A percentile compares a stretch with the other conserved stretches of the same genome.
Conservation (phyloP, 2,888 invertebrate genomes). For the Nebria brevicollis region DNA sequence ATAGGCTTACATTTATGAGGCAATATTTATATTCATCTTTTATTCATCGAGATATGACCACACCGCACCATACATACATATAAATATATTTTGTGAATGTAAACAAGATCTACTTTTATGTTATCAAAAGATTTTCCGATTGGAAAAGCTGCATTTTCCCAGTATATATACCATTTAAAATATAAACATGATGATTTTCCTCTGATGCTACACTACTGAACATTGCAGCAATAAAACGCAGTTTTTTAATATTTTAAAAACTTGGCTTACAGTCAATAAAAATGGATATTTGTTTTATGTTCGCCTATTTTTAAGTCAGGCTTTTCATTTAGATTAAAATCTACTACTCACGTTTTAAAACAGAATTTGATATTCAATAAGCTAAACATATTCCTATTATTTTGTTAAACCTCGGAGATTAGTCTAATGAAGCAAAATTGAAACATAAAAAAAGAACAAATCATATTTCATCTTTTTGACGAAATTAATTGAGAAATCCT, state of each 20-base stretch:
- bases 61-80: conserved; percentile 15
- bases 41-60: conserved; percentile 42
- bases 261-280: neutral
- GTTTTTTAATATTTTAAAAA: conserved; percentile 3
- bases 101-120: conserved; percentile 31
- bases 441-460: neutral
- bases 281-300: neutral
- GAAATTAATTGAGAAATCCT: neutral
- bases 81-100: conserved; percentile 10
- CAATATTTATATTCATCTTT: conserved; percentile 37
- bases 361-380: no score
- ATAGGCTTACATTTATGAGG: conserved; percentile 41
- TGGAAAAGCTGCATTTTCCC: conserved; percentile 31
- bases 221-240: neutral
- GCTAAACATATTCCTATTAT: no score
- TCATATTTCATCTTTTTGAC: neutral
- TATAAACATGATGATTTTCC: conserved; percentile 6
- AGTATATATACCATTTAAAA: conserved; percentile 17
- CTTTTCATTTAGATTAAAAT: no score
- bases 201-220: neutral
- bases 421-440: neutral
- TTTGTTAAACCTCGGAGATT: neutral
- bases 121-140: conserved; percentile 43
- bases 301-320: no score
- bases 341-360: no score